Conservation (phyloP, 2,113 vertebrate genomes). For the Pseudorectes ferrugineus region DNA sequence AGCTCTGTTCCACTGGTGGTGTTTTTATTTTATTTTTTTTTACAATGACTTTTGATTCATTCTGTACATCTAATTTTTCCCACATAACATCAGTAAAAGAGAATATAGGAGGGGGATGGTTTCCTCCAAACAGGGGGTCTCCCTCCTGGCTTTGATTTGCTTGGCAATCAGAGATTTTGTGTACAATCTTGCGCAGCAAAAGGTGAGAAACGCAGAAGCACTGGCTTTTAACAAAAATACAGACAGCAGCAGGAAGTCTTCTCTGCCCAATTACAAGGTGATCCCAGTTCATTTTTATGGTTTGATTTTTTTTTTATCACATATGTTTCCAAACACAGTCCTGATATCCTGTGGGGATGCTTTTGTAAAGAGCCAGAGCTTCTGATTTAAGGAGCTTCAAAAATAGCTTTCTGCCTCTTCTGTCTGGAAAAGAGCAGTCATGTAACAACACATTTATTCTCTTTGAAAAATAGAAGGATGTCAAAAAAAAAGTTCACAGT, state of each 20-base stretch:
- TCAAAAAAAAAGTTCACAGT: conserved; percentile 74
- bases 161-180: conserved; percentile 73
- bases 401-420: conserved; percentile 76
- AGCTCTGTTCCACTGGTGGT: conserved; percentile 18
- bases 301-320: conserved; percentile 79
- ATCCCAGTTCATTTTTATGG: conserved; percentile 77
- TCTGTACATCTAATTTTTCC: conserved; percentile 67
- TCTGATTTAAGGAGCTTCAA: conserved; percentile 80
- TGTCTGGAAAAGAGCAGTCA: conserved; percentile 69
- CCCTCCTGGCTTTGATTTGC: conserved; percentile 70
- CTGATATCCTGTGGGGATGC: conserved; percentile 78
- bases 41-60: conserved; percentile 51
- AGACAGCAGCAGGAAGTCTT: conserved; percentile 71
- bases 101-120: conserved; percentile 63
- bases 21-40: conserved; percentile 27
- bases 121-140: conserved; percentile 70
- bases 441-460: conserved; percentile 73
- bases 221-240: conserved; percentile 68
- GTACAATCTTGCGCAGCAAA: conserved; percentile 64
- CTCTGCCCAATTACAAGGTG: conserved; percentile 81
- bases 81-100: conserved; percentile 60
- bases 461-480: conserved; percentile 77
- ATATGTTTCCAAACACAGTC: conserved; percentile 78
- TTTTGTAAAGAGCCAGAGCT: conserved; percentile 79
- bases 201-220: conserved; percentile 72